Percentiles rank a stretch among this genome's conserved stretches.
Conservation (phyloP, 2,797 vertebrate genomes). For the Capromys pilorides region DNA sequence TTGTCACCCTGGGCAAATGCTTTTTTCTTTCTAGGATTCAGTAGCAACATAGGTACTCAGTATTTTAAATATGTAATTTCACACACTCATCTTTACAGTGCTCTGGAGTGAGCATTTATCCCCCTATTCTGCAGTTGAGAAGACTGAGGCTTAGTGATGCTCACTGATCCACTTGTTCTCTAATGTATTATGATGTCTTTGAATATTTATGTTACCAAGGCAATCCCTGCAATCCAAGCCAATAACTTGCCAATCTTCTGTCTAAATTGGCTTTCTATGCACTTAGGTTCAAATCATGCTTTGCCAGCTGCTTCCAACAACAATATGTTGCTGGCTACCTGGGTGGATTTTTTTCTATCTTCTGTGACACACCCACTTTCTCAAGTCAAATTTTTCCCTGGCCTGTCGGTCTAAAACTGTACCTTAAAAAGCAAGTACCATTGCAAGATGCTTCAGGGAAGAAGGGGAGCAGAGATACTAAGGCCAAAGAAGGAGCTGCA, state of each 20-base stretch:
- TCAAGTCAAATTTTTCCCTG: slow-evolving; percentile 13
- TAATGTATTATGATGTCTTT: slow-evolving; percentile 29
- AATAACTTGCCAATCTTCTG: neutral
- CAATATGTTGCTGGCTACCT: slow-evolving; percentile 27
- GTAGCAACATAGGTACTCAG: neutral
- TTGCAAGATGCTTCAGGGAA: slow-evolving; percentile 1
- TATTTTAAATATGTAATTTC: neutral
- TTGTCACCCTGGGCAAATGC: neutral
- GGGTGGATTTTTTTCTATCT: neutral
- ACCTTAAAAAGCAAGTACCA: slow-evolving; percentile 42
- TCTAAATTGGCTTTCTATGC: neutral
- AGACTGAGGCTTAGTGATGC: slow-evolving; percentile 47
- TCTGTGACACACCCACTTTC: neutral
- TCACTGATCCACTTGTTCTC: neutral
- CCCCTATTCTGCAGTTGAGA: slow-evolving; percentile 39
- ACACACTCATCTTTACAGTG: neutral
- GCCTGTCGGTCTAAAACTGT: neutral
- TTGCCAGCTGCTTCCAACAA: neutral
- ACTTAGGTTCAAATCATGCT: slow-evolving; percentile 39
- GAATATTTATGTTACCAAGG: slow-evolving; percentile 52
- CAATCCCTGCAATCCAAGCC: slow-evolving; percentile 39
- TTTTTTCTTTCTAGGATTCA: slow-evolving; percentile 7
- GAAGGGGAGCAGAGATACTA: slow-evolving; percentile 29
- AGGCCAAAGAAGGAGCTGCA: slow-evolving; percentile 49
- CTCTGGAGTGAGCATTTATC: neutral